A percentile compares a stretch with the other conserved stretches of the same genome.
Conservation (phyloP, 2,113 vertebrate species). For the Pseudolaguvia tuberculata region DNA sequence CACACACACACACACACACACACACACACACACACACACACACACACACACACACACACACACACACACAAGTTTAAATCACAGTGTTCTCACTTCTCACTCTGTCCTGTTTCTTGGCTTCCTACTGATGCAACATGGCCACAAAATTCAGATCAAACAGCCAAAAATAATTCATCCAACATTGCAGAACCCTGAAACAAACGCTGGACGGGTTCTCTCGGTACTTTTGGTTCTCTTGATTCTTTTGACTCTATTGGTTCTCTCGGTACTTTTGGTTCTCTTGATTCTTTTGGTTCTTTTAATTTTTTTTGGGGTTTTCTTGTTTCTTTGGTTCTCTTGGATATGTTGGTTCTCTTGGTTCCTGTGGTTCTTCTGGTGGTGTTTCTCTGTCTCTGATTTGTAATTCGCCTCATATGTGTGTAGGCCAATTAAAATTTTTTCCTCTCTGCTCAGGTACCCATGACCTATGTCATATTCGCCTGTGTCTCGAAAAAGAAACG, state of each 20-base stretch:
- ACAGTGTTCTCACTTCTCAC: conserved; percentile 25
- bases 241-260: no score
- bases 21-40: background rate
- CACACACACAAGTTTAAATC: conserved; percentile 1
- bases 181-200: background rate
- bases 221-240: no score
- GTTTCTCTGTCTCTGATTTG: background rate
- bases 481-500: background rate
- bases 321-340: no score
- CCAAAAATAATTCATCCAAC: conserved; percentile 42
- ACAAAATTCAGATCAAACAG: conserved; percentile 30
- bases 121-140: conserved; percentile 9
- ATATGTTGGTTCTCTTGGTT: no score
- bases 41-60: conserved; percentile 1
- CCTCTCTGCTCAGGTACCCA: background rate
- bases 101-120: conserved; percentile 21
- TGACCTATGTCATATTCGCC: conserved; percentile 17
- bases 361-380: no score
- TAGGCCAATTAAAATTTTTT: background rate
- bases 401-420: background rate
- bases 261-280: no score
- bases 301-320: no score
- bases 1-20: no score
- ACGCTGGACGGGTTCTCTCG: no score
- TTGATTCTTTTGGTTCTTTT: no score